These are phyloP conservation scores for Portunus trituberculatus DNA, from an alignment of 1,140 invertebrate species.

Conservation along the genomic window DNA sequence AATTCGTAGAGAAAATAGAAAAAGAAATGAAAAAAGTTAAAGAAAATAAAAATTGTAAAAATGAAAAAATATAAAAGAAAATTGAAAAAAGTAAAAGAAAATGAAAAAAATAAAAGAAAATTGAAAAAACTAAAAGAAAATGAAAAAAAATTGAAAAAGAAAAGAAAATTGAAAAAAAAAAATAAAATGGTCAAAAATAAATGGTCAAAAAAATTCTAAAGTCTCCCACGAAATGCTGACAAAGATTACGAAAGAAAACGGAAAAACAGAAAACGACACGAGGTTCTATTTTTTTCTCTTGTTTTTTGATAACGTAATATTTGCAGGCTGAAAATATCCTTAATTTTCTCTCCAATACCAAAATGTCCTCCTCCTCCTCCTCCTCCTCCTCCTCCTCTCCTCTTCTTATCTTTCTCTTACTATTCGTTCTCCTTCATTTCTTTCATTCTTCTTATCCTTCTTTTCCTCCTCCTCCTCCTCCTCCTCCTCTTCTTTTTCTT, in stretches of 20 bases:
- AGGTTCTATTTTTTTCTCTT: background rate
- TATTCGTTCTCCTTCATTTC: background rate
- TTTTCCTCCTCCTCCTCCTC: background rate
- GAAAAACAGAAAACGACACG: background rate
- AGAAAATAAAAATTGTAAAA: slow-evolving; percentile 15
- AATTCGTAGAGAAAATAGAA: background rate
- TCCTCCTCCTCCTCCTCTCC: background rate
- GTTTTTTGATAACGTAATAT: slow-evolving; percentile 34
- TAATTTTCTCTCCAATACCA: slow-evolving; percentile 51
- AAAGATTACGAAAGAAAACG: background rate
- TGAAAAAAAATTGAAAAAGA: background rate
- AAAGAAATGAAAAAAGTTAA: background rate
- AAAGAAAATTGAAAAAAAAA: background rate
- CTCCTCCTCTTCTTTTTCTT: background rate
- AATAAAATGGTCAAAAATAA: background rate
- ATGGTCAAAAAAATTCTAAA: background rate
- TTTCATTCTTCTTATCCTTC: background rate
- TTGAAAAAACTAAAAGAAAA: background rate
- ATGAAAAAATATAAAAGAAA: background rate
- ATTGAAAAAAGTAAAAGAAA: slow-evolving; percentile 36
- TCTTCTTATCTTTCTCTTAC: background rate
- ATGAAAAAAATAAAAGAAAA: background rate
- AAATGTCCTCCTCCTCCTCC: background rate
- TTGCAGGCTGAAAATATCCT: slow-evolving; percentile 57
- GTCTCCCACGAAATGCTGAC: background rate